Evolutionary conservation across 2,888 invertebrate genomes (phyloP), one percentile per base, ranked within the genome.

Genomic region (Ecdyonurus torrentis): DNA sequence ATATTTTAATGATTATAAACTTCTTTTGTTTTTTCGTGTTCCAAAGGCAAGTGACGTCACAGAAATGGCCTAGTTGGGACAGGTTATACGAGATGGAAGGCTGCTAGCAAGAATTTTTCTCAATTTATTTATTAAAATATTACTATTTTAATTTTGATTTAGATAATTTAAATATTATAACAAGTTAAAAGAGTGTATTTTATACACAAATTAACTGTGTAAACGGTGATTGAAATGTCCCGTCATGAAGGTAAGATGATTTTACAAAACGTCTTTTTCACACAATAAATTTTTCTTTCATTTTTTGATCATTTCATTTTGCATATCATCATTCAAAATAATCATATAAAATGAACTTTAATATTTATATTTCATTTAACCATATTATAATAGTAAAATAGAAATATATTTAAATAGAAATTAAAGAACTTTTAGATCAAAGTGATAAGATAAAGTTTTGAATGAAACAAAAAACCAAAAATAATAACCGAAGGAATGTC

Each of bases 241-340:
- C 89, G 90, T 83, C 91, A 91, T 89, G 91, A 91, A 85, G 94
- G 94, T 85, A 89, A 88, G 77, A 83, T 15, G 37, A 10, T 37
- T 37, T 37, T 37, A 37, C 37, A 15, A 37, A 37, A 37, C 37
- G 37, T 37, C 37, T 5, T 37, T 37, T 37, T n/a, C n/a, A n/a
- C n/a, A n/a, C n/a, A n/a, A 15, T 37, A 10, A 37, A 37, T 15
- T 37, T 37, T 37, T 37, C 37, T 37, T 15, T 15, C 37, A 5
- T 37, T 37, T 37, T 37, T 10, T 15, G 37, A 10, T 10, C 37
- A 15, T 37, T 37, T 37, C 15, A 37, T 37, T 37, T 37, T 37
- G 37, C 37, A 10, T 10, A 37, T 37, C 37, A 37, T 37, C 37
- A 37, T 37, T 37, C 15, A n/a, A 37, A 10, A 5, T 37, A 37